Evolutionary conservation across 2,797 vertebrate species (phyloP).

Genomic region (Pipistrellus nathusii): DNA sequence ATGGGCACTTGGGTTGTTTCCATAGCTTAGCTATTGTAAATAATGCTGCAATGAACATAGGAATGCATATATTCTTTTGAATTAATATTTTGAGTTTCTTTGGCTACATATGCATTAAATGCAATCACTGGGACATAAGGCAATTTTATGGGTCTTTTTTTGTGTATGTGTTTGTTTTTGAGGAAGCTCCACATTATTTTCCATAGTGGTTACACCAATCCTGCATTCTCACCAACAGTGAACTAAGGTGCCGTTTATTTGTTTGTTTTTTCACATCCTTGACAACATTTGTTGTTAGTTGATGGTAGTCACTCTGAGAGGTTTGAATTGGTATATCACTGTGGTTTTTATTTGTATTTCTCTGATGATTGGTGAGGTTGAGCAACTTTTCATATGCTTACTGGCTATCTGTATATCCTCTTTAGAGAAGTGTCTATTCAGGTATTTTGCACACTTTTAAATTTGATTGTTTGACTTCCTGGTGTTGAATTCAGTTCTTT

Average conservation of each 20-base stretch:
- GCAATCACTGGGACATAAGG: neutral
- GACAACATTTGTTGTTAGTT: neutral
- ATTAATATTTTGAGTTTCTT: neutral
- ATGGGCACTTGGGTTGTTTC: no score
- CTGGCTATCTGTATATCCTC: neutral
- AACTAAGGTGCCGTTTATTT: neutral
- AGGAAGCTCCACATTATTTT: neutral
- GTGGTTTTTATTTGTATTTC: neutral
- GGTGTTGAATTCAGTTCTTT: neutral
- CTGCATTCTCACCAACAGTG: neutral
- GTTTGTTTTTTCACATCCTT: neutral
- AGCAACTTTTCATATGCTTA: neutral
- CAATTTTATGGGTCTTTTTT: neutral
- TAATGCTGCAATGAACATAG: no score
- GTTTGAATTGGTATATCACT: neutral
- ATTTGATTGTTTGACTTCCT: neutral
- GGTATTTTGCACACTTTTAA: neutral
- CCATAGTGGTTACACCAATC: neutral
- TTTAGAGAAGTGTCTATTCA: neutral
- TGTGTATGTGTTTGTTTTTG: neutral
- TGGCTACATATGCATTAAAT: neutral
- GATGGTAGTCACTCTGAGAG: neutral
- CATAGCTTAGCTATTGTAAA: no score
- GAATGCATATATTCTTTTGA: no score
- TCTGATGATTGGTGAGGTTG: neutral